Conservation (phyloP, 2,888 invertebrate genomes). For the Acheta domesticus region DNA sequence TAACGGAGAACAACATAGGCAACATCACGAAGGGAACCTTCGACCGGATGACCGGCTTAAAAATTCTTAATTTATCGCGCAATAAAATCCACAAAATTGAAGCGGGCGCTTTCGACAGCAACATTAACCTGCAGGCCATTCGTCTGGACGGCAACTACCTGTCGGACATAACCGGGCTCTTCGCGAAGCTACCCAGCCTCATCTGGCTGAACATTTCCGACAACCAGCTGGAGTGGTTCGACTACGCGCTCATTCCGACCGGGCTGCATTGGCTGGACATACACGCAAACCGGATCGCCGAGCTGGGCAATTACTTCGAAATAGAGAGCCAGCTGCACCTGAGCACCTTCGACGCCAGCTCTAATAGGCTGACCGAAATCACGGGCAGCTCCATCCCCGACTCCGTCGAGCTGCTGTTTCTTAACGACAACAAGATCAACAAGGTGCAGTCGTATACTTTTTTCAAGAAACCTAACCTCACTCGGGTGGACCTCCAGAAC, state of each 20-base stretch:
- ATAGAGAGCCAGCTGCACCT: slow-evolving; percentile 75
- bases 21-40: slow-evolving; percentile 77
- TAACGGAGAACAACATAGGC: slow-evolving; percentile 81
- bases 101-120: slow-evolving; percentile 72
- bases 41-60: slow-evolving; percentile 71
- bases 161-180: slow-evolving; percentile 72
- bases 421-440: slow-evolving; percentile 76
- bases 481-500: slow-evolving; percentile 74
- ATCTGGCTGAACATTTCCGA: slow-evolving; percentile 84
- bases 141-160: slow-evolving; percentile 78
- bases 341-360: slow-evolving; percentile 77
- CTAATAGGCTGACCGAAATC: slow-evolving; percentile 75
- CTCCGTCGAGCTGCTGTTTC: slow-evolving; percentile 72
- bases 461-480: slow-evolving; percentile 80
- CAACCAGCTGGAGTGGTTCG: slow-evolving; percentile 78
- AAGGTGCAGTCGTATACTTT: slow-evolving; percentile 84
- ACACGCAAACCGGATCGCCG: slow-evolving; percentile 77
- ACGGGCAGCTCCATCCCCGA: slow-evolving; percentile 80
- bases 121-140: slow-evolving; percentile 73
- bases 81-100: slow-evolving; percentile 78
- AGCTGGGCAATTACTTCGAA: slow-evolving; percentile 80
- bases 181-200: slow-evolving; percentile 74
- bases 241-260: slow-evolving; percentile 80
- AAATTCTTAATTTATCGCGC: slow-evolving; percentile 77
- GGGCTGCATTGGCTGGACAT: slow-evolving; percentile 82